These are phyloP conservation scores for Caenorhabditis sp. DNA, from an alignment of 2,888 invertebrate species.

Conservation along the genomic window DNA sequence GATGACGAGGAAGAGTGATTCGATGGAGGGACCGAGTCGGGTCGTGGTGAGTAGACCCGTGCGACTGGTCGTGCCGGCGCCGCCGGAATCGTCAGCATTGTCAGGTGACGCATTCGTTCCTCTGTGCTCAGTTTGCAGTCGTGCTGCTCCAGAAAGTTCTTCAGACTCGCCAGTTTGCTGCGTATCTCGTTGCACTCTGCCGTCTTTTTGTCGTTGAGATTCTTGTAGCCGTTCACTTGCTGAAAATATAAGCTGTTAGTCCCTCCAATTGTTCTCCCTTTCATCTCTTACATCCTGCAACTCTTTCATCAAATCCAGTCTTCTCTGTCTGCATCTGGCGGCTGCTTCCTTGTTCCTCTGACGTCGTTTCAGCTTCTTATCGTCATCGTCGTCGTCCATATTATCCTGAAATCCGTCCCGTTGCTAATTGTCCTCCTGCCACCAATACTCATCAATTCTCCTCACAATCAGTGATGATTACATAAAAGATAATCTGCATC, in stretches of 20 bases:
- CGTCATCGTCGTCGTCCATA: constrained; percentile 88
- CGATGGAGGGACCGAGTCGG: constrained; percentile 39
- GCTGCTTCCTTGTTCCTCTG: constrained; percentile 98
- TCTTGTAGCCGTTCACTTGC: constrained; percentile 66
- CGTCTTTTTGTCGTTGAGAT: constrained; percentile 63
- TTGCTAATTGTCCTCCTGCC: not conserved
- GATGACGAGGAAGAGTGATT: constrained; percentile 50
- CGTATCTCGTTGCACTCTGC: constrained; percentile 52
- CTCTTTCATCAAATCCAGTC: constrained; percentile 95
- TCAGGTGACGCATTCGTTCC: constrained; percentile 40
- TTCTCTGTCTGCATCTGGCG: constrained; percentile 95
- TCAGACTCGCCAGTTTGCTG: constrained; percentile 40
- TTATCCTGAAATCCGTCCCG: constrained; percentile 59
- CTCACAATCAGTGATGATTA: constrained; percentile 29
- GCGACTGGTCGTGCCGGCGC: not conserved
- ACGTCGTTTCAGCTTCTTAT: constrained; percentile 90
- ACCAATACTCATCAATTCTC: not conserved
- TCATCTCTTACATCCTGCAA: constrained; percentile 88
- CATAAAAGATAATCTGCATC: constrained; percentile 46
- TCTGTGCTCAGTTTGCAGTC: constrained; percentile 64
- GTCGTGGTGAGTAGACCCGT: constrained; percentile 51
- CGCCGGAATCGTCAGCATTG: constrained; percentile 30
- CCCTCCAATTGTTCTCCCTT: not conserved
- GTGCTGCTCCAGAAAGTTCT: constrained; percentile 54
- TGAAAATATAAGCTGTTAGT: constrained; percentile 19